A percentile compares a stretch with the other conserved stretches of the same genome.
Conservation (phyloP, 2,888 invertebrate species). For the Netelia inedita region DNA sequence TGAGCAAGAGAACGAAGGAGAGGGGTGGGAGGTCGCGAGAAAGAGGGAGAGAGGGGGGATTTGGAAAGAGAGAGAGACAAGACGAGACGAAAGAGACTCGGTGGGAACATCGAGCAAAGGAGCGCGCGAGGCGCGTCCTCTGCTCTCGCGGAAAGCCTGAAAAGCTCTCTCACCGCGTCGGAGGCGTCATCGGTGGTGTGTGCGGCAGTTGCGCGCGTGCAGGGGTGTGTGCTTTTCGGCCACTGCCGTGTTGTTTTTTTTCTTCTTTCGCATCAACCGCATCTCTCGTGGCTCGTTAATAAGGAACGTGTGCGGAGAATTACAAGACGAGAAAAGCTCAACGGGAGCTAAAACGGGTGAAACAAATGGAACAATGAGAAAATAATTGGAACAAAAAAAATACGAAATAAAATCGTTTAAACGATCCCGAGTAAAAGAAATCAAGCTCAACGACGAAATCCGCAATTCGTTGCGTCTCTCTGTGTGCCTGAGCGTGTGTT, state of each 20-base stretch:
- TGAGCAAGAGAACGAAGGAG: neutral
- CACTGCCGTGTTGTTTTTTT: slow-evolving; percentile 23
- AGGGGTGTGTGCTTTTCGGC: slow-evolving; percentile 37
- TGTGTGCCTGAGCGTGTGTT: neutral
- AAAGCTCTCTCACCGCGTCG: slow-evolving; percentile 40
- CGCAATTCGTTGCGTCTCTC: neutral
- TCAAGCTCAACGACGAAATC: neutral
- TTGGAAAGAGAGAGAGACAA: slow-evolving; percentile 36
- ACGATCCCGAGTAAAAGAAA: neutral
- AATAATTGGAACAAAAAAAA: neutral
- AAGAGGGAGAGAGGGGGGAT: slow-evolving; percentile 34
- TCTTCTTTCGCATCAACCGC: neutral
- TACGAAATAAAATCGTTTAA: neutral
- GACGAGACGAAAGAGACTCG: neutral
- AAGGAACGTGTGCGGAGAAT: neutral
- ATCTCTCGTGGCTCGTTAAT: neutral
- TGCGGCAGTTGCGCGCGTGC: slow-evolving; percentile 29
- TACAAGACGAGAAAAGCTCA: neutral
- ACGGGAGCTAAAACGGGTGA: neutral
- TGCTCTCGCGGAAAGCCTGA: slow-evolving; percentile 39
- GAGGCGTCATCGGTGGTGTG: slow-evolving; percentile 29
- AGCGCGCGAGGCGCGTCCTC: slow-evolving; percentile 59
- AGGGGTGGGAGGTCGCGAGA: slow-evolving; percentile 5
- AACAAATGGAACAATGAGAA: neutral
- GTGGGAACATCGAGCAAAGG: slow-evolving; percentile 12